Base-by-base conservation (phyloP, 2,113 vertebrate species). In the Rhea pennata region DNA sequence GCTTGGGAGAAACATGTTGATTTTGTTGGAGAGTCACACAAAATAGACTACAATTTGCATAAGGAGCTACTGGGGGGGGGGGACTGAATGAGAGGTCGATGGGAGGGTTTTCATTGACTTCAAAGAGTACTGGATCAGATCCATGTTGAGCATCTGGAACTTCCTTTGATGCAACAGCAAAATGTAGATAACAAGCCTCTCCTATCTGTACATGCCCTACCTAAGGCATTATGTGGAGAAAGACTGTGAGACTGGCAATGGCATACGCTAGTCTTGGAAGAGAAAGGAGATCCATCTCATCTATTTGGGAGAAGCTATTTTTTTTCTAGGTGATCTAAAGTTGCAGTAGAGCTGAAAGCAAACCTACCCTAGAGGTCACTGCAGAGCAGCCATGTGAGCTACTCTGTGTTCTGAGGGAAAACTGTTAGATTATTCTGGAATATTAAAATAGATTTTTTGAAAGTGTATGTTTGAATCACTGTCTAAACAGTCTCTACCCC, bases 121-220 rank as follows among this genome's bases (percentile, higher is more conserved):
- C 95, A 97, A 95, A 95, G 94, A 83, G 59, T 12, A 51, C 71
- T 95, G 92, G 91, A 95, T 83, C 75, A 85, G 87, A 94, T 94
- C 95, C 95, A 96, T 6, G 15, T 1, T 0, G 84, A 94, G 89
- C 96, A 97, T 95, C 94, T 97, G 95, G 71, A 86, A 54, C 66
- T 91, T 90, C 92, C 92, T 96, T 96, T 97, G 96, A 96, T 96
- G 84, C 59, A 77, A 58, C 78, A 90, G 67, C 84, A 89, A 92
- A 85, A 53, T 39, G 50, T 22, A 91, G 87, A 90, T 91, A 82
- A 93, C 67, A 31, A 85, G 19, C 78, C 82, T 71, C 64, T 85
- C 59, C 72, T 77, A 71, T 83, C 74, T 4, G 0, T 54, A 22
- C 24, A 16, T 48, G 31, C 48, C 22, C 75, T 42, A 58, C 31